Percentiles rank a stretch among this genome's conserved stretches.
Evolutionary conservation across 1,140 invertebrate genomes (phyloP).

Genomic region (Holotrichia oblita): DNA sequence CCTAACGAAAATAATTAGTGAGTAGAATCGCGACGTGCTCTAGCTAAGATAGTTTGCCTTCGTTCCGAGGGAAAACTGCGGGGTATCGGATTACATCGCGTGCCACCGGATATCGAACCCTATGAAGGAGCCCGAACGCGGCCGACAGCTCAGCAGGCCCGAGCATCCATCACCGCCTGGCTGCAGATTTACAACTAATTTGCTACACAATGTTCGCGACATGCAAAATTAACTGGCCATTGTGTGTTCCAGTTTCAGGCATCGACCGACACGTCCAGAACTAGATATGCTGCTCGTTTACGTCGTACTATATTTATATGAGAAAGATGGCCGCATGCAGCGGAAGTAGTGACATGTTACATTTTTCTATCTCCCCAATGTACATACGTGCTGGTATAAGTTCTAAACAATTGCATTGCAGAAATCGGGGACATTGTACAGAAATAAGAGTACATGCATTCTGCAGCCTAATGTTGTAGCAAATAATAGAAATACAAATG

Average conservation of each 20-base stretch:
- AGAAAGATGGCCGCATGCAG: neutral
- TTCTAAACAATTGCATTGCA: no score
- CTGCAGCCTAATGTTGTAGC: no score
- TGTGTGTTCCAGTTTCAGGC: constrained; percentile 46
- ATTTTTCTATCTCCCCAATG: neutral
- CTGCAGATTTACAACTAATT: constrained; percentile 57
- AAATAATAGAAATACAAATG: no score
- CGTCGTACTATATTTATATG: neutral
- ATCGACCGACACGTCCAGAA: neutral
- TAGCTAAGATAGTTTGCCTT: neutral
- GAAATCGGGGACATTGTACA: no score
- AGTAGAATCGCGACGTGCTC: neutral
- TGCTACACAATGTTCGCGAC: constrained; percentile 54
- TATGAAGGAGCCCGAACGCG: constrained; percentile 42
- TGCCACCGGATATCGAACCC: constrained; percentile 44
- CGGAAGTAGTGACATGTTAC: neutral
- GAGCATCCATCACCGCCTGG: constrained; percentile 53
- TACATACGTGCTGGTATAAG: no score
- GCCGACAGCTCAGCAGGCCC: constrained; percentile 51
- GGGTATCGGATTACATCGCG: constrained; percentile 14
- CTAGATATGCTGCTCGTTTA: neutral
- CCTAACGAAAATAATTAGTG: no score
- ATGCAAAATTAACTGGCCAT: constrained; percentile 56
- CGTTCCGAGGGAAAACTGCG: neutral
- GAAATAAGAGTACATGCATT: no score